phyloP scores from a whole-genome alignment of 1,140 invertebrate species.

The Penaeus indicus region DNA sequence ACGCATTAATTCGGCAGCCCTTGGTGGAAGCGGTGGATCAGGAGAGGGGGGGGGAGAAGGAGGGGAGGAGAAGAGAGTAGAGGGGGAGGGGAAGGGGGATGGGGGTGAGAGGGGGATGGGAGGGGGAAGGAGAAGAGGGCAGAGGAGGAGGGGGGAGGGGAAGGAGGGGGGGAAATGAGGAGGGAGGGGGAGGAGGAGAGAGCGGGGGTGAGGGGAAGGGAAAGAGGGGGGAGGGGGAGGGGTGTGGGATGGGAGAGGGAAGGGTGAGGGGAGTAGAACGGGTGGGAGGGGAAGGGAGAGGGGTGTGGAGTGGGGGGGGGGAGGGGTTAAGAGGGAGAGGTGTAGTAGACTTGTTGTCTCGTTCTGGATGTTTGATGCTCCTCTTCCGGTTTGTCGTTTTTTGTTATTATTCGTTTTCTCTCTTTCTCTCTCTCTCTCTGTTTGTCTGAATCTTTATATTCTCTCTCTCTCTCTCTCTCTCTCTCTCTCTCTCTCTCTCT shows the following conservation, averaged over 20 bases:
- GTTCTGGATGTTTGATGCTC: too few species aligned
- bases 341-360: too few species aligned
- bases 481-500: conserved; percentile 8
- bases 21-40: neutral
- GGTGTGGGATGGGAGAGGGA: neutral
- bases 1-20: conserved; percentile 35
- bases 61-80: neutral
- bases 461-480: neutral
- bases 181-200: too few species aligned
- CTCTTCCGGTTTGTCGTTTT: too few species aligned
- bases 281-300: conserved; percentile 2
- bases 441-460: too few species aligned
- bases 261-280: neutral
- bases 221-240: too few species aligned
- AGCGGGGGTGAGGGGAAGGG: too few species aligned
- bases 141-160: neutral
- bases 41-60: neutral
- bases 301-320: neutral
- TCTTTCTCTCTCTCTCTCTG: neutral
- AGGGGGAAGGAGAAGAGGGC: neutral
- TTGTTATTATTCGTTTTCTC: too few species aligned
- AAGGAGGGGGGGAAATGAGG: too few species aligned
- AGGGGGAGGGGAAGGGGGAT: neutral
- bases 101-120: neutral
- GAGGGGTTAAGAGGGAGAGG: neutral